These are phyloP conservation scores for Leucophora obtusa DNA, from an alignment of 2,888 invertebrate genomes.

Conservation along the genomic window DNA sequence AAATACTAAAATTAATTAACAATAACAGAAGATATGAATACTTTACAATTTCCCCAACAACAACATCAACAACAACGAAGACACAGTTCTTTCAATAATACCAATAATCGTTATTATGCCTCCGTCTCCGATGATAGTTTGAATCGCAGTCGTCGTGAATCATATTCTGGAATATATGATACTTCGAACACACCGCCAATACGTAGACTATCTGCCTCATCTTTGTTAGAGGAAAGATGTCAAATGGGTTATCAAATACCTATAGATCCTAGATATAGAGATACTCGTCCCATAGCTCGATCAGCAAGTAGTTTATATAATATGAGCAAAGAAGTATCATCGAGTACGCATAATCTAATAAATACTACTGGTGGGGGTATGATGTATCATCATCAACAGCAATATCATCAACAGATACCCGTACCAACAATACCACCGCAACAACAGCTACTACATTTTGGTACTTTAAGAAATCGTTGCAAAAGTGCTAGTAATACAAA, in stretches of 20 bases:
- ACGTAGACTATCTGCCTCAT: constrained; percentile 75
- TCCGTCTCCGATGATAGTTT: constrained; percentile 78
- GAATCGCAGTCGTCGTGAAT: constrained; percentile 74
- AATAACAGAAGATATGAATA: constrained; percentile 54
- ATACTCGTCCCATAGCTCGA: constrained; percentile 76
- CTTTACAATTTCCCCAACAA: constrained; percentile 62
- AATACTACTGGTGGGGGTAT: constrained; percentile 48
- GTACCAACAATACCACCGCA: constrained; percentile 15
- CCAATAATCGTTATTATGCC: constrained; percentile 69
- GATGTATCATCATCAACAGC: constrained; percentile 46
- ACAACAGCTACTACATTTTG: constrained; percentile 54
- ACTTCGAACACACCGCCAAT: constrained; percentile 71
- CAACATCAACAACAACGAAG: constrained; percentile 67
- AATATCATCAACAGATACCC: constrained; percentile 9
- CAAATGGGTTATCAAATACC: constrained; percentile 76
- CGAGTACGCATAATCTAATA: constrained; percentile 54
- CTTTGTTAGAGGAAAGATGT: constrained; percentile 76
- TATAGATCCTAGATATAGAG: constrained; percentile 78
- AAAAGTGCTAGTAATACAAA: constrained; percentile 65
- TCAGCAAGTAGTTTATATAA: constrained; percentile 74
- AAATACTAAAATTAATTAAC: constrained; percentile 30
- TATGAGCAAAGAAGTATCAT: constrained; percentile 59
- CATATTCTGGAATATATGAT: constrained; percentile 69
- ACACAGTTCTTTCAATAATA: constrained; percentile 50
- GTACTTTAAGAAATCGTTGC: constrained; percentile 69